Evolutionary conservation across 2,797 vertebrate genomes (phyloP).

Genomic region (Melanotaenia parkinsoni): DNA sequence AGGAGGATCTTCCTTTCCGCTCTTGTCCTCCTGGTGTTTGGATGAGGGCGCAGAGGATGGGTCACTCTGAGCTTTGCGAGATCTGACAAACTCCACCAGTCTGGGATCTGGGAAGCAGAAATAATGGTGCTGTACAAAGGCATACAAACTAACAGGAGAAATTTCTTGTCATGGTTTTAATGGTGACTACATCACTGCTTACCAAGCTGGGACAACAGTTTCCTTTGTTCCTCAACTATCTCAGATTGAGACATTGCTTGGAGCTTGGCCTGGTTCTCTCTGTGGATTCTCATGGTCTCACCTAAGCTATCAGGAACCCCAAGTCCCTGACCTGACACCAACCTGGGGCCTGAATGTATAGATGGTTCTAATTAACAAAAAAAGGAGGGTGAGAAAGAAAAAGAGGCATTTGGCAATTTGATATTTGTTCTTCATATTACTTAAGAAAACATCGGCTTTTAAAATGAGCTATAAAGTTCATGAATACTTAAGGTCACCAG

Average conservation of each 20-base stretch:
- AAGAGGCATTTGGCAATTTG: background rate
- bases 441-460: background rate
- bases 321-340: conserved; percentile 91
- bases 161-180: background rate
- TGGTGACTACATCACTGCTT: conserved; percentile 25
- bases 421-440: background rate
- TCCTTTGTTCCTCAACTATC: conserved; percentile 89
- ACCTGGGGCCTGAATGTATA: conserved; percentile 44
- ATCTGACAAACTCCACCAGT: conserved; percentile 90
- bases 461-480: conserved; percentile 18
- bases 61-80: conserved; percentile 65
- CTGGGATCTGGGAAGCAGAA: conserved; percentile 85
- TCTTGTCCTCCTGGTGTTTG: conserved; percentile 45
- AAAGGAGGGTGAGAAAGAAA: background rate
- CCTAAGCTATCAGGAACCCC: conserved; percentile 65
- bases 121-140: conserved; percentile 12
- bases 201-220: conserved; percentile 91
- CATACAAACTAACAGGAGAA: background rate
- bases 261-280: conserved; percentile 89
- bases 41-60: conserved; percentile 40
- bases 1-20: conserved; percentile 42
- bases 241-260: conserved; percentile 86
- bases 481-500: conserved; percentile 46
- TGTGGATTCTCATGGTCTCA: conserved; percentile 90
- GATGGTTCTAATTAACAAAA: conserved; percentile 14